A percentile compares a stretch with the other conserved stretches of the same genome.
Evolutionary conservation across 1,140 invertebrate species (phyloP).

Genomic region (Zaprionus gabonicus): DNA sequence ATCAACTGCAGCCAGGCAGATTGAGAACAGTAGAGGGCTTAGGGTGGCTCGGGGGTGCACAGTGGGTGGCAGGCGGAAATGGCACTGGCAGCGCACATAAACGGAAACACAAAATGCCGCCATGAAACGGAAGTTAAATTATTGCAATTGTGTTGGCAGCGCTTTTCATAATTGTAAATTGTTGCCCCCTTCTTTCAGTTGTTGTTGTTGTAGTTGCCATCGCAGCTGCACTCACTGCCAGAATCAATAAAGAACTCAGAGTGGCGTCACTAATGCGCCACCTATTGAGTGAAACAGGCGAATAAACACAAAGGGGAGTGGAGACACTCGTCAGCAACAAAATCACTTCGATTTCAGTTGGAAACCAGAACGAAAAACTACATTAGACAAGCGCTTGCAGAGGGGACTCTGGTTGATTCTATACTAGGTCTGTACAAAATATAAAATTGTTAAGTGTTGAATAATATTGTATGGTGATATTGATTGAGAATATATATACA

Average conservation of each 20-base stretch:
- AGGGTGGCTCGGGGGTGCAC: background rate
- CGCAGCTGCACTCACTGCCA: conserved; percentile 9
- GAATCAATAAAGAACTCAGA: conserved; percentile 8
- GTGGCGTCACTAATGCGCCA: conserved; percentile 7
- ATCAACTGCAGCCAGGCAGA: conserved; percentile 55
- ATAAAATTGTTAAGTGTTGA: too few species aligned
- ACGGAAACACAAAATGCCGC: conserved; percentile 78
- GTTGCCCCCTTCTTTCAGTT: conserved; percentile 17
- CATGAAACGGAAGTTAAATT: conserved; percentile 80
- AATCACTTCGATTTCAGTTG: too few species aligned
- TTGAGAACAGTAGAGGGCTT: conserved; percentile 34
- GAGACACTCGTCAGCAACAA: background rate
- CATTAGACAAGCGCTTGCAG: too few species aligned
- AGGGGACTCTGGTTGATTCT: too few species aligned
- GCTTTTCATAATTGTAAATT: conserved; percentile 76
- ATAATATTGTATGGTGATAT: too few species aligned
- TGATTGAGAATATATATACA: too few species aligned
- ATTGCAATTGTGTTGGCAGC: conserved; percentile 72
- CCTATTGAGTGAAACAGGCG: conserved; percentile 4
- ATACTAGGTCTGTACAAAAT: too few species aligned
- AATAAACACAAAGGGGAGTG: background rate
- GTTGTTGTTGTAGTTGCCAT: conserved; percentile 19
- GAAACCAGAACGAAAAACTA: too few species aligned
- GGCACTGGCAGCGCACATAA: conserved; percentile 53
- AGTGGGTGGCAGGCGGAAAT: conserved; percentile 52